Conservation (phyloP, 2,888 invertebrate species). For the Meiosimyza platycephala region DNA sequence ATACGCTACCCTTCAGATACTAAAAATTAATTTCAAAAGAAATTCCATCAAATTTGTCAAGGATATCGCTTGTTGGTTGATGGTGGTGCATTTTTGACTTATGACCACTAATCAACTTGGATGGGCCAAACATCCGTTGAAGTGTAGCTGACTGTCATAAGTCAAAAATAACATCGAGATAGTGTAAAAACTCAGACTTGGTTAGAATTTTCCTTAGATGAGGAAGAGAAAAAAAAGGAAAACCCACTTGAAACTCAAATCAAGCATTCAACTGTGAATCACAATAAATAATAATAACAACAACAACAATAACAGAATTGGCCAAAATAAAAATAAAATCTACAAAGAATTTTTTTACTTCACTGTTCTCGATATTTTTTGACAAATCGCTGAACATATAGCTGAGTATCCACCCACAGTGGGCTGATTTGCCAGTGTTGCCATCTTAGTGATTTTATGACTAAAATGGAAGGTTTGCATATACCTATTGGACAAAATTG, state of each 20-base stretch:
- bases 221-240: conserved; percentile 45
- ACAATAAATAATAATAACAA: conserved; percentile 60
- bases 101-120: conserved; percentile 64
- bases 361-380: conserved; percentile 51
- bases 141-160: conserved; percentile 38
- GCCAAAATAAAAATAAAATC: conserved; percentile 27
- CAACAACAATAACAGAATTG: conserved; percentile 51
- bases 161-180: conserved; percentile 33
- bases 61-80: background rate
- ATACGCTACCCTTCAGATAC: background rate
- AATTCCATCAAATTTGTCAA: conserved; percentile 33
- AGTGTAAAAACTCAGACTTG: background rate
- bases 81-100: conserved; percentile 53
- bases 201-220: background rate
- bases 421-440: background rate
- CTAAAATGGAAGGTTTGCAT: no score
- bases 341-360: conserved; percentile 54
- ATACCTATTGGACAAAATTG: no score
- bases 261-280: conserved; percentile 65
- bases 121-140: conserved; percentile 49
- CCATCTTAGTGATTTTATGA: no score
- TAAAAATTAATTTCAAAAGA: conserved; percentile 9
- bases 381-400: conserved; percentile 34
- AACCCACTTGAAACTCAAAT: conserved; percentile 65
- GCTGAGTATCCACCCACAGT: background rate